Conservation (phyloP, 2,797 vertebrate species). For the Urosaurus nigricauda region DNA sequence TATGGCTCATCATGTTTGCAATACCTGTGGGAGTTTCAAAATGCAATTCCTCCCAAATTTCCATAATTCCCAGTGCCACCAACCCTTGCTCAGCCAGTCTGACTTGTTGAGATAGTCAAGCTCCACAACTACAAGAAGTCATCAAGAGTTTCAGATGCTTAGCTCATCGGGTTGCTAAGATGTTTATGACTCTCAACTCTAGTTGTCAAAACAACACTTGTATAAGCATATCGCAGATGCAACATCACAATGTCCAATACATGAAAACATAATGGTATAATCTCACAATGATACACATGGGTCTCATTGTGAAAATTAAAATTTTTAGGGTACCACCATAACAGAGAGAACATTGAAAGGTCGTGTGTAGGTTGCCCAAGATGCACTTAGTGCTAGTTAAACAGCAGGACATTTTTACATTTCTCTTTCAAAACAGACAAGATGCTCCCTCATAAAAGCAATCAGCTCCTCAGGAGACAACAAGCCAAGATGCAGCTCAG, state of each 20-base stretch:
- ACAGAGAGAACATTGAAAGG: neutral
- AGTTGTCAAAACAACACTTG: neutral
- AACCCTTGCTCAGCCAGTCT: constrained; percentile 17
- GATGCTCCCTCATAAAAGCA: neutral
- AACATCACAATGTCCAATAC: neutral
- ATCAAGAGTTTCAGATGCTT: neutral
- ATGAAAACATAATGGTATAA: neutral
- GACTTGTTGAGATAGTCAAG: neutral
- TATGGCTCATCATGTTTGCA: constrained; percentile 39
- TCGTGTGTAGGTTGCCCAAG: neutral
- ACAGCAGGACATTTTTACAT: too few relatives aligned
- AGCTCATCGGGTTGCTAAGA: neutral
- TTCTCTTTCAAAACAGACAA: neutral
- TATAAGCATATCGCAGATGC: neutral
- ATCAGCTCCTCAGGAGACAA: neutral
- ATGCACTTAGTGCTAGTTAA: neutral
- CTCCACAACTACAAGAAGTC: neutral
- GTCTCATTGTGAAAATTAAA: neutral
- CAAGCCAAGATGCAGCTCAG: neutral
- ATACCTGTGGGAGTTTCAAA: constrained; percentile 37
- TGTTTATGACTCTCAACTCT: neutral
- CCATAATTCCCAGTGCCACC: constrained; percentile 26
- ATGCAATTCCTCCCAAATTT: constrained; percentile 47
- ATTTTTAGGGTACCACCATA: neutral
- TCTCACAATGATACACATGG: neutral